Conservation (phyloP, 1,140 invertebrate species). For the Panonychus citri region DNA sequence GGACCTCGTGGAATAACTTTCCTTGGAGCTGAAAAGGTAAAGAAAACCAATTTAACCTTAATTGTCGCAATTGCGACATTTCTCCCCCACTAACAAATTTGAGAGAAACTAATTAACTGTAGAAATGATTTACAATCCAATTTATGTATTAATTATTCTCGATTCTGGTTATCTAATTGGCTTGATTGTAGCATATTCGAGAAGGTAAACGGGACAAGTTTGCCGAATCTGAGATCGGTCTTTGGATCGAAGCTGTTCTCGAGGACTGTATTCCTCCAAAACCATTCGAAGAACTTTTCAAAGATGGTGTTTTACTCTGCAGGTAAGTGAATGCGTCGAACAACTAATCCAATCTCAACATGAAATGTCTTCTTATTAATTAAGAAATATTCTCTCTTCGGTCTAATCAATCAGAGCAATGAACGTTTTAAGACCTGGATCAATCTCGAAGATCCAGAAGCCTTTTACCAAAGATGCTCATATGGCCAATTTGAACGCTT, state of each 20-base stretch:
- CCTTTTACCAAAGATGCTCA: slow-evolving; percentile 6
- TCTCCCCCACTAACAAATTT: not conserved
- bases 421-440: slow-evolving; percentile 1
- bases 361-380: not conserved
- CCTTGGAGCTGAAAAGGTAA: slow-evolving; percentile 2
- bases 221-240: slow-evolving; percentile 6
- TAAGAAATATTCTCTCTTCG: not conserved
- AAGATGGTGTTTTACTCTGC: slow-evolving; percentile 7
- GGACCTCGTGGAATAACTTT: slow-evolving; percentile 2
- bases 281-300: slow-evolving; percentile 4
- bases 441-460: slow-evolving; percentile 5
- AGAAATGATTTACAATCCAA: no score
- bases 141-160: no score
- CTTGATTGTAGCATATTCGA: not conserved
- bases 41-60: not conserved
- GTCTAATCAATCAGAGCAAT: slow-evolving; percentile 1
- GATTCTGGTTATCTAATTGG: no score
- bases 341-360: no score
- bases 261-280: slow-evolving; percentile 7
- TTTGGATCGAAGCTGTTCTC: slow-evolving; percentile 7
- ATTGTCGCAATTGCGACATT: no score
- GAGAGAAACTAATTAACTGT: not conserved
- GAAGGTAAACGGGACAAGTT: slow-evolving; percentile 3
- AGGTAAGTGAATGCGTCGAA: not conserved
- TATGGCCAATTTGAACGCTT: slow-evolving; percentile 2